phyloP scores from a whole-genome alignment of 1,140 invertebrate species.

The Drosophila lacertosa region DNA sequence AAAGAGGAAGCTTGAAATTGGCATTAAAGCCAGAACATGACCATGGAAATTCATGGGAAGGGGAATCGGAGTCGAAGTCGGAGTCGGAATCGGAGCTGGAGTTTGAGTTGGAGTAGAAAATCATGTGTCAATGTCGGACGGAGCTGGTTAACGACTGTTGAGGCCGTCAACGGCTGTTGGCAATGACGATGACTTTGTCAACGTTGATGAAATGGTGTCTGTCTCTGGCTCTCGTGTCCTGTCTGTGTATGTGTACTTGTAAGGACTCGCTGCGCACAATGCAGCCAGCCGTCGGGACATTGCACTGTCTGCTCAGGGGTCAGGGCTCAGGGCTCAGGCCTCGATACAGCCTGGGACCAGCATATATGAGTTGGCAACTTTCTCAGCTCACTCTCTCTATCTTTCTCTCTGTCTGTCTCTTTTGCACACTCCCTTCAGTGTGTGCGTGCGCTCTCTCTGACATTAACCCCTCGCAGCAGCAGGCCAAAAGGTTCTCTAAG shows the following conservation, averaged over 20 bases:
- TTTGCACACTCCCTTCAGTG: not conserved
- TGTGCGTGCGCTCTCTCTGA: slow-evolving; percentile 10
- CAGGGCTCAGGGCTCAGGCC: slow-evolving; percentile 33
- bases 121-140: slow-evolving; percentile 43
- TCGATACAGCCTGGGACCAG: slow-evolving; percentile 43
- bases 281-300: slow-evolving; percentile 61
- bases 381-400: slow-evolving; percentile 12
- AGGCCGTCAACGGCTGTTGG: slow-evolving; percentile 35
- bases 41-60: slow-evolving; percentile 64
- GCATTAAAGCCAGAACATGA: slow-evolving; percentile 67
- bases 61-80: slow-evolving; percentile 17
- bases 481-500: slow-evolving; percentile 19
- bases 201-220: slow-evolving; percentile 76
- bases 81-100: slow-evolving; percentile 2
- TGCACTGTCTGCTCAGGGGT: slow-evolving; percentile 57
- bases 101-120: slow-evolving; percentile 5
- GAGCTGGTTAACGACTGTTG: slow-evolving; percentile 36
- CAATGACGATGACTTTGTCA: slow-evolving; percentile 70
- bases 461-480: slow-evolving; percentile 34
- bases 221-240: slow-evolving; percentile 5
- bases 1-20: slow-evolving; percentile 56
- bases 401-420: not conserved
- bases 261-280: slow-evolving; percentile 66
- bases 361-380: slow-evolving; percentile 50
- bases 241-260: slow-evolving; percentile 68